A percentile compares a stretch with the other conserved stretches of the same genome.
Conservation (phyloP, 1,140 invertebrate species). For the Thaumetopoea pityocampa region DNA sequence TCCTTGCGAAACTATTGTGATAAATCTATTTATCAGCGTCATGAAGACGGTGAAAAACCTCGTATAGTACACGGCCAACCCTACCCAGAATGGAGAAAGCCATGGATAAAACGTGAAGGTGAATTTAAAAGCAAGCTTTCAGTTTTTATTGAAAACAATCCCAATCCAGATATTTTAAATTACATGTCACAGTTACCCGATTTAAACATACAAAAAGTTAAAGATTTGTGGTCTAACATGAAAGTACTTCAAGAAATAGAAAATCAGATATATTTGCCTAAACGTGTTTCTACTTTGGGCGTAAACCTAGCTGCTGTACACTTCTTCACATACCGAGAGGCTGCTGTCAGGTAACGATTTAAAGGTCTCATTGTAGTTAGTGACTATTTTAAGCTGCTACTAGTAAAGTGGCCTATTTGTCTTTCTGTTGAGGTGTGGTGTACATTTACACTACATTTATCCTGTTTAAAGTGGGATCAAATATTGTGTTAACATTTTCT, state of each 20-base stretch:
- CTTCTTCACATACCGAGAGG: conserved; percentile 56
- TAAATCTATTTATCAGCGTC: conserved; percentile 55
- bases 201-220: conserved; percentile 37
- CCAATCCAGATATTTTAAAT: conserved; percentile 47
- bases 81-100: conserved; percentile 61
- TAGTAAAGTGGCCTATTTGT: too few species aligned
- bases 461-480: too few species aligned
- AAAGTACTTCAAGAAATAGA: conserved; percentile 58
- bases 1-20: conserved; percentile 44
- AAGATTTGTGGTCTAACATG: conserved; percentile 53
- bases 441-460: too few species aligned
- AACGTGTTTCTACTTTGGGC: conserved; percentile 50
- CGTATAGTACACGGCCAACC: conserved; percentile 44
- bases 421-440: too few species aligned
- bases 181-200: conserved; percentile 45
- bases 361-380: too few species aligned
- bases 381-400: too few species aligned
- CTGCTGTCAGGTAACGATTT: conserved; percentile 49
- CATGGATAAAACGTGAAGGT: conserved; percentile 53
- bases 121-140: conserved; percentile 57
- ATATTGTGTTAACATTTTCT: too few species aligned
- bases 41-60: conserved; percentile 52
- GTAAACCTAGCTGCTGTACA: conserved; percentile 59
- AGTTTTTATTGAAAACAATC: conserved; percentile 55
- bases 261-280: conserved; percentile 50